Percentiles rank a stretch among this genome's conserved stretches.
These are phyloP conservation scores for Margarornis squamiger DNA, from an alignment of 2,797 vertebrate genomes.

Conservation along the genomic window DNA sequence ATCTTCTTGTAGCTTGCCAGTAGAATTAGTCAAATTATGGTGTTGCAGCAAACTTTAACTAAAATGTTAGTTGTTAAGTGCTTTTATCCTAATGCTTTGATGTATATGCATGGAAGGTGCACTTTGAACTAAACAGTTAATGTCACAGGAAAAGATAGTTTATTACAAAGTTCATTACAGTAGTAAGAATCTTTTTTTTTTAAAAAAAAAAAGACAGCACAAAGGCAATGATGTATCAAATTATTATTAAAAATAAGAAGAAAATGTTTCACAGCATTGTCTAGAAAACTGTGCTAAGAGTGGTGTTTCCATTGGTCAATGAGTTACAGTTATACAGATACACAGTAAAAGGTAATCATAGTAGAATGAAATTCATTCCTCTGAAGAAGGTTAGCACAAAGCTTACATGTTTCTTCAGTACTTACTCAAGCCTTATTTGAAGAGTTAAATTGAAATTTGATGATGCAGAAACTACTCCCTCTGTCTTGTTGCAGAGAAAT, in stretches of 20 bases:
- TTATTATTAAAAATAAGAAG: background rate
- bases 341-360: background rate
- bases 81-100: background rate
- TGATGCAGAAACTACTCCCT: background rate
- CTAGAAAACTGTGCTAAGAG: background rate
- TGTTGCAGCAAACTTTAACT: background rate
- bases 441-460: constrained; percentile 40
- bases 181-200: background rate
- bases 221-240: background rate
- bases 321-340: background rate
- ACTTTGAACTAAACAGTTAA: background rate
- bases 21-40: background rate
- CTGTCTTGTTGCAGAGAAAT: background rate
- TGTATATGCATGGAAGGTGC: background rate
- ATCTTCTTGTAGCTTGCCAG: background rate
- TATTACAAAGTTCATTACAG: background rate
- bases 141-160: background rate
- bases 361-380: background rate
- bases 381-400: background rate
- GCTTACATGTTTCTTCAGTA: background rate
- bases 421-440: background rate
- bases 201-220: background rate
- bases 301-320: background rate
- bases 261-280: background rate
- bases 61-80: background rate